Percentiles rank a stretch among this genome's conserved stretches.
Evolutionary conservation across 2,113 vertebrate genomes (phyloP).

Genomic region (Pantherophis guttatus): DNA sequence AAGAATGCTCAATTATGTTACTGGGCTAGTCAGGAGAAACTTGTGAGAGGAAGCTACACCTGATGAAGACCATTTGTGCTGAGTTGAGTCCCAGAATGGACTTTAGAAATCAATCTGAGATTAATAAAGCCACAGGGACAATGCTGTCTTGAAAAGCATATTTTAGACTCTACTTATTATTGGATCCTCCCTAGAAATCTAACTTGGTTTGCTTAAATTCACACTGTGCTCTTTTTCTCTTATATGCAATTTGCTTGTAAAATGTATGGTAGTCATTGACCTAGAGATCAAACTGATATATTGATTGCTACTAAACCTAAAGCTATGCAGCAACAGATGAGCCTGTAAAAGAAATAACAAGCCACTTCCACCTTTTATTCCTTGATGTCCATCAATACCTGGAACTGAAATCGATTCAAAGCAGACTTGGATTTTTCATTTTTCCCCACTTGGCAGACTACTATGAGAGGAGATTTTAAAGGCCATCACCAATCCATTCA

Average conservation of each 20-base stretch:
- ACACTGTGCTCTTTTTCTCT: not conserved
- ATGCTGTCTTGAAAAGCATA: not conserved
- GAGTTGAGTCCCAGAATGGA: not conserved
- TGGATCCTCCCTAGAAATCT: not conserved
- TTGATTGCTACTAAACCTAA: not conserved
- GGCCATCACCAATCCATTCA: not conserved
- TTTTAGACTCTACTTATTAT: not conserved
- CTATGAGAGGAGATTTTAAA: not conserved
- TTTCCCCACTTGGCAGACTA: not conserved
- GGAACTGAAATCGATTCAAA: not conserved
- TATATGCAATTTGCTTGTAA: not conserved
- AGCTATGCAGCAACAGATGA: not conserved
- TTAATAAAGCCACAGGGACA: not conserved
- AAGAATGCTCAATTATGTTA: not conserved
- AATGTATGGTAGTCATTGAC: not conserved
- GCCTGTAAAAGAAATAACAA: not conserved
- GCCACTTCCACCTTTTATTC: not conserved
- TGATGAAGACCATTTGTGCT: not conserved
- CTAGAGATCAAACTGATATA: not conserved
- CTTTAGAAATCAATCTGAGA: not conserved
- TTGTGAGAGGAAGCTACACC: not conserved
- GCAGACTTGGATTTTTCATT: not conserved
- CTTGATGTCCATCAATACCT: not conserved
- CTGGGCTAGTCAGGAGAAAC: not conserved
- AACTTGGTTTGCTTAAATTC: not conserved